Base-by-base conservation (phyloP, 1,140 invertebrate species). In the Pseudomyrmex dendroicus region DNA sequence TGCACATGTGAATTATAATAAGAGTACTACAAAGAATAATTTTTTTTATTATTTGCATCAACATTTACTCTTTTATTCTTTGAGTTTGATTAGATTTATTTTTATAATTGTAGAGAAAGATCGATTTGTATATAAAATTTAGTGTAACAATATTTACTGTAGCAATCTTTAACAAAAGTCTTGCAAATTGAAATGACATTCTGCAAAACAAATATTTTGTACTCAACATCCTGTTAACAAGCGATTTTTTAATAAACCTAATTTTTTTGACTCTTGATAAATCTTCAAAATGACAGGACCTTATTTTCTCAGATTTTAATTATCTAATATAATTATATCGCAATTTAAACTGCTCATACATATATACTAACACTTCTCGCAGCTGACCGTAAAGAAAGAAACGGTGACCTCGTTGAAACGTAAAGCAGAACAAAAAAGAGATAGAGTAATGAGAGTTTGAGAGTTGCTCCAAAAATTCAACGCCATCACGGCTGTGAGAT, bases 391-490 rank as follows among this genome's bases (percentile, higher is more conserved):
- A 9, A 9, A 57, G 20, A 48, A 57, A 8, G 5, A 15, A 22
- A 20, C 35, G 35, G 35, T 78, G 20, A 25, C 15, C 20, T 68
- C 13, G 25, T 59, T 20, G 12, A 67, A 48, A 35, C 8, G 12
- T 2, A 12, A 66, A 46, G 46, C 9, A 44, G 62, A 7, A 77
- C 35, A 48, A 68, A 22, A 67, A 12, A 67, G 15, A 46, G 13
- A 59, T 67, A 13, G 17, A 12, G 25, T 78, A 78, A 68, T 68
- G 35, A 78, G 52, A 57, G 54, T 78, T 46, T 70, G 35, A 48
- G 64, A 20, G 56, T 70, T 48, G 20, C 10, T 15, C 52, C 48
- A 78, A 78, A 78, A 78, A 70, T 68, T 78, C 73, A 44, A 57
- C 12, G 10, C 52, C 35, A 46, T 77, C 35, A 70, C 76, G 57